Conservation (phyloP, 2,113 vertebrate species). For the Bufo gargarizans region DNA sequence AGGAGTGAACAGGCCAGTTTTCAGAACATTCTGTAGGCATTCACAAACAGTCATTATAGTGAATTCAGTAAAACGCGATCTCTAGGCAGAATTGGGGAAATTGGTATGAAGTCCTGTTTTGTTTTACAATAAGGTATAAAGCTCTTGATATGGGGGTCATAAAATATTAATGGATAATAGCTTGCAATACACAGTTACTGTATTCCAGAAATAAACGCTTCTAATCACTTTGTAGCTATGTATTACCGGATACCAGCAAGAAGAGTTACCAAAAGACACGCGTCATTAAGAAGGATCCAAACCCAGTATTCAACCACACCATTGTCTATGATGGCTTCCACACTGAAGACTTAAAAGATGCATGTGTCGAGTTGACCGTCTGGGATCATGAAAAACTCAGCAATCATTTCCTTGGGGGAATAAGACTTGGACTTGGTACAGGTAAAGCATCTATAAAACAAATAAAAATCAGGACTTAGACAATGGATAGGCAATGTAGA, state of each 20-base stretch:
- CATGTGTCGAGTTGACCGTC: constrained; percentile 74
- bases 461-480: not conserved
- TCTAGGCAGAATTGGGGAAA: not conserved
- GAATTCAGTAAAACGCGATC: not conserved
- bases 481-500: not conserved
- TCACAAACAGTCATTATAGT: not conserved
- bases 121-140: not conserved
- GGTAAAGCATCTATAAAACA: constrained; percentile 56
- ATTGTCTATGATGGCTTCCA: constrained; percentile 76
- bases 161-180: not conserved
- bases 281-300: constrained; percentile 71
- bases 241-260: constrained; percentile 76
- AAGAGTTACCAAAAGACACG: constrained; percentile 76
- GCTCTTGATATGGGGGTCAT: not conserved
- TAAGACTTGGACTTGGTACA: constrained; percentile 72
- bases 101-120: not conserved
- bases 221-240: constrained; percentile 64
- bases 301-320: constrained; percentile 75
- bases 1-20: not conserved
- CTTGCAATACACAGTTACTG: not conserved
- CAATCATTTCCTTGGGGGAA: constrained; percentile 75
- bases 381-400: constrained; percentile 76
- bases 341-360: constrained; percentile 72
- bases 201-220: not conserved
- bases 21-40: not conserved